Evolutionary conservation across 2,888 invertebrate genomes (phyloP), one percentile per base, ranked within the genome.

Genomic region (Ennomos fuscantarius): DNA sequence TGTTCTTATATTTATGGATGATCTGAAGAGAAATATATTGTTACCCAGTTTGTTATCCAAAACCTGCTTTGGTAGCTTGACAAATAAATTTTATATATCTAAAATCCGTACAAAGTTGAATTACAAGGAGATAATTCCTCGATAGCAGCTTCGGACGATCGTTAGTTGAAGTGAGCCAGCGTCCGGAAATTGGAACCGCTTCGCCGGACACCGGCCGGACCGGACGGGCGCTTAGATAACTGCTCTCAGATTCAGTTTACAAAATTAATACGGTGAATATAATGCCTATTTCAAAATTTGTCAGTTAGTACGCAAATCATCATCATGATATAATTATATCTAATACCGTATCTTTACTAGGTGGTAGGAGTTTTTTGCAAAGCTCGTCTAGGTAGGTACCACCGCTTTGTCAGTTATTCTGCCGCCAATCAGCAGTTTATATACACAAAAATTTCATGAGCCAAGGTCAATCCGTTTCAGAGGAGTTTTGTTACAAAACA

Each of bases 171-270:
- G 70, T 68, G 73, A 67, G 66, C 61, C 60, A 55, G 73, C 64
- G 65, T 64, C 75, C 84, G 86, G 86, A 86, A 85, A 87, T 86
- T 86, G 84, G 79, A 73, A 72, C 72, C 73, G 78, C 76, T 76
- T 70, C 73, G 71, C 76, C 76, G 72, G 75, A 68, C 71, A 61
- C 68, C 70, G 71, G 72, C 69, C 74, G 63, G 70, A 63, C 70
- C 52, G 60, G 48, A 66, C 70, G 69, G 66, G 58, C 51, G 60
- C 62, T 63, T 64, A 73, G 69, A 66, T 65, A 71, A 65, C 65
- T 60, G 55, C 56, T 65, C 45, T 8, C 35, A 45, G 44, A 56
- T 55, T 61, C 55, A 24, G 45, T 49, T 42, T 40, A 62, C 49
- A 67, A 65, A 65, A 24, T 65, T 60, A 68, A 72, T 74, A 73